Conservation (phyloP, 2,888 invertebrate species). For the Camptogramma bilineatum region DNA sequence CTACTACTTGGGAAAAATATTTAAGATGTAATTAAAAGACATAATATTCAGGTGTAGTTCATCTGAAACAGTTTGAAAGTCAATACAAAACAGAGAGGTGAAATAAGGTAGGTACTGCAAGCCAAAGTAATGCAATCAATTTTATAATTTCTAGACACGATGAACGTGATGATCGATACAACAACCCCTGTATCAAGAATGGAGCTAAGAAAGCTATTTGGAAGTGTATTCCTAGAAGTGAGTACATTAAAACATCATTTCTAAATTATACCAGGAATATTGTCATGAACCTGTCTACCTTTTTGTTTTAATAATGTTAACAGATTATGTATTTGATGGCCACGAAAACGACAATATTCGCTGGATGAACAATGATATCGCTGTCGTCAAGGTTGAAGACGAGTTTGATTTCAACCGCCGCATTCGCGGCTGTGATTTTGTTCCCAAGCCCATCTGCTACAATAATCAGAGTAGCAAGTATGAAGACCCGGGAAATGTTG, state of each 20-base stretch:
- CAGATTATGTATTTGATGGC: constrained; percentile 68
- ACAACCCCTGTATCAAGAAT: constrained; percentile 62
- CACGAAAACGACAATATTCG: constrained; percentile 68
- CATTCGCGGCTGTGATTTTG: constrained; percentile 61
- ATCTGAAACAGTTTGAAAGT: no score
- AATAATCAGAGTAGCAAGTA: constrained; percentile 55
- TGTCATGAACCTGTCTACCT: no score
- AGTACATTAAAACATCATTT: constrained; percentile 42
- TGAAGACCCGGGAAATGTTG: constrained; percentile 54
- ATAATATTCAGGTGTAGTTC: no score
- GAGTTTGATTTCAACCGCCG: constrained; percentile 64
- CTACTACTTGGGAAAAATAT: no score
- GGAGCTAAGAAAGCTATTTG: constrained; percentile 68
- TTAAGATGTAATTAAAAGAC: no score
- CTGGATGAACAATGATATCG: constrained; percentile 73
- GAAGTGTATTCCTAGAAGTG: constrained; percentile 71
- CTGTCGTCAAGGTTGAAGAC: constrained; percentile 65
- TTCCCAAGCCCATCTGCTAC: constrained; percentile 59
- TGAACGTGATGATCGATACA: constrained; percentile 53
- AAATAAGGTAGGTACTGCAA: no score
- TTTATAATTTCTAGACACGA: constrained; percentile 49
- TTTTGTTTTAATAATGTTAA: no score
- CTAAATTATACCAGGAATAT: no score
- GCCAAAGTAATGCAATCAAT: not conserved
- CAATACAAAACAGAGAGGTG: no score